Evolutionary conservation across 2,888 invertebrate species (phyloP).

Genomic region (Apodemia mormo): DNA sequence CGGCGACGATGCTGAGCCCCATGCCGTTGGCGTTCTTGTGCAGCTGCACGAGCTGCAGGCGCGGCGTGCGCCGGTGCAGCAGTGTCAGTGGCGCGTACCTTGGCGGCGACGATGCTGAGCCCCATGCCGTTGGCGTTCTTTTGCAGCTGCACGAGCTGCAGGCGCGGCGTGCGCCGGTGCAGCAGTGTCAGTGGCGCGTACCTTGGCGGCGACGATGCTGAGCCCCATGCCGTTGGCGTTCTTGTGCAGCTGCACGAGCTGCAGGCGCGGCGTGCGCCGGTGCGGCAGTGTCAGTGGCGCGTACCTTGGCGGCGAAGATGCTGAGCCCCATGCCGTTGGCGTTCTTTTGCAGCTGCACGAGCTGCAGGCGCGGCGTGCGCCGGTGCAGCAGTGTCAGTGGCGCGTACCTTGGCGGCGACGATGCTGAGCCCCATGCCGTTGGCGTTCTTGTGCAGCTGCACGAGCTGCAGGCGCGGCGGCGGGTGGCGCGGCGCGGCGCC

Average conservation of each 20-base stretch:
- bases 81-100: constrained; percentile 78
- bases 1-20: constrained; percentile 99
- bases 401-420: constrained; percentile 94
- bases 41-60: constrained; percentile 92
- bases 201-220: constrained; percentile 99
- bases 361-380: constrained; percentile 83
- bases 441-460: constrained; percentile 95
- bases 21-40: constrained; percentile 98
- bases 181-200: constrained; percentile 66
- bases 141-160: constrained; percentile 93
- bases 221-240: constrained; percentile 98
- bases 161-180: constrained; percentile 81
- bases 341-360: constrained; percentile 95
- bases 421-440: constrained; percentile 99
- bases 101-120: constrained; percentile 98
- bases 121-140: constrained; percentile 99
- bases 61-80: constrained; percentile 69
- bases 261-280: constrained; percentile 84
- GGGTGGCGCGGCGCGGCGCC: constrained; percentile 82
- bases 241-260: constrained; percentile 94
- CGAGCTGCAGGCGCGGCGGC: constrained; percentile 89
- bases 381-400: not conserved
- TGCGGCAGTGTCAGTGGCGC: constrained; percentile 60
- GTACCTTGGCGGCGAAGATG: constrained; percentile 97
- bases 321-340: constrained; percentile 98